These are phyloP conservation scores for Lepidochitona cinerea DNA, from an alignment of 2,888 invertebrate species.

Conservation along the genomic window DNA sequence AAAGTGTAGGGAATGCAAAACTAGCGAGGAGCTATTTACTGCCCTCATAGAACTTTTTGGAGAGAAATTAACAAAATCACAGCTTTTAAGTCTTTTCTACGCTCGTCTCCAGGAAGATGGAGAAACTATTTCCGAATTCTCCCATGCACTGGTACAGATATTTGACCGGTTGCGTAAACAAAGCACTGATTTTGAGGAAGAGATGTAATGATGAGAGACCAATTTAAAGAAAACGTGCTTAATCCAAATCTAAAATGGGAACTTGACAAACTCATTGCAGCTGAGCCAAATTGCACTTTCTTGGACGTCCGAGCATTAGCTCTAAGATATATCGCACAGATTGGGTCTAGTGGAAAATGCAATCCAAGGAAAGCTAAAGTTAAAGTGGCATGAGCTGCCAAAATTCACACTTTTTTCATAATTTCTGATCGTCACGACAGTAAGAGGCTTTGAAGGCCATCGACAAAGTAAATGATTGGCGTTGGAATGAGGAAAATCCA, in stretches of 20 bases:
- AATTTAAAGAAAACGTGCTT: neutral
- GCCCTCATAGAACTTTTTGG: neutral
- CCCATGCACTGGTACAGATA: no score
- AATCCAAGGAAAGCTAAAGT: neutral
- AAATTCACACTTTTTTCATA: no score
- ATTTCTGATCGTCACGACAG: no score
- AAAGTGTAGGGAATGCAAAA: neutral
- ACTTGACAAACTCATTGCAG: slow-evolving; percentile 69
- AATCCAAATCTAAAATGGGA: slow-evolving; percentile 64
- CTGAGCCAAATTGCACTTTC: slow-evolving; percentile 72
- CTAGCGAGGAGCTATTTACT: neutral
- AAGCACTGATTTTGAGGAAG: no score
- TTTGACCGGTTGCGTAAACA: no score
- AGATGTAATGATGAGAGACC: slow-evolving; percentile 14
- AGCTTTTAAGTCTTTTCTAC: neutral
- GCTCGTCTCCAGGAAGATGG: neutral
- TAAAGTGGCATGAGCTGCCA: no score
- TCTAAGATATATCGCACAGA: neutral
- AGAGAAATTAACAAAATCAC: neutral
- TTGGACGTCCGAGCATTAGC: neutral
- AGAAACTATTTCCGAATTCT: neutral
- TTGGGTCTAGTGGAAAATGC: neutral
- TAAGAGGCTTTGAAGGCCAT: no score
- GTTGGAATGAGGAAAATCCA: no score
- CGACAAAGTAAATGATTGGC: no score